Percentiles rank a stretch among this genome's conserved stretches.
Conservation (phyloP, 2,888 invertebrate genomes). For the Actias luna region DNA sequence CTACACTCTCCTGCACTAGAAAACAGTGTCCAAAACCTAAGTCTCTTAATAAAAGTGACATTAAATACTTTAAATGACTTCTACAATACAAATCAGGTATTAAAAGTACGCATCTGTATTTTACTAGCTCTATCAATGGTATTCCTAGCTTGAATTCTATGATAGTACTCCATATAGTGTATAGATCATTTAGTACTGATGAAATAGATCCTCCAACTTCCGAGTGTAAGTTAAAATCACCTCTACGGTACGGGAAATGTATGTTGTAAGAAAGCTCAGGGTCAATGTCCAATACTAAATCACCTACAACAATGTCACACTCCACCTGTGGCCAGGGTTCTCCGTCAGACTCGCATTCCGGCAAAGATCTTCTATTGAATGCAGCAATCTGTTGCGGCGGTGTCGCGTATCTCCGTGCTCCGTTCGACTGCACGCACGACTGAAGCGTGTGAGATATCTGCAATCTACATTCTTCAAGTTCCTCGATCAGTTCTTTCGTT, state of each 20-base stretch:
- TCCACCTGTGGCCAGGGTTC: slow-evolving; percentile 85
- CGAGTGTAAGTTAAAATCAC: slow-evolving; percentile 92
- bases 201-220: slow-evolving; percentile 93
- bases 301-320: slow-evolving; percentile 87
- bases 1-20: slow-evolving; percentile 87
- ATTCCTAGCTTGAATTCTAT: slow-evolving; percentile 90
- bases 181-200: slow-evolving; percentile 91
- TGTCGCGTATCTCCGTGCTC: slow-evolving; percentile 90
- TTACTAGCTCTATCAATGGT: slow-evolving; percentile 84
- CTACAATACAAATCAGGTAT: slow-evolving; percentile 95
- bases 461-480: slow-evolving; percentile 91
- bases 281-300: slow-evolving; percentile 87
- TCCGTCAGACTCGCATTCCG: slow-evolving; percentile 83
- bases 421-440: slow-evolving; percentile 91
- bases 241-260: slow-evolving; percentile 94
- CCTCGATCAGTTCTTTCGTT: slow-evolving; percentile 86
- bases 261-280: slow-evolving; percentile 89
- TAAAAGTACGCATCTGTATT: slow-evolving; percentile 92
- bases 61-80: slow-evolving; percentile 91
- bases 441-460: slow-evolving; percentile 94
- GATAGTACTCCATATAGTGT: slow-evolving; percentile 93
- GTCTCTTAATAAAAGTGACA: slow-evolving; percentile 88
- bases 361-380: slow-evolving; percentile 90
- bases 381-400: slow-evolving; percentile 95
- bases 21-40: slow-evolving; percentile 94